Conservation (phyloP, 2,797 vertebrate species). For the Bradypodion ventrale region DNA sequence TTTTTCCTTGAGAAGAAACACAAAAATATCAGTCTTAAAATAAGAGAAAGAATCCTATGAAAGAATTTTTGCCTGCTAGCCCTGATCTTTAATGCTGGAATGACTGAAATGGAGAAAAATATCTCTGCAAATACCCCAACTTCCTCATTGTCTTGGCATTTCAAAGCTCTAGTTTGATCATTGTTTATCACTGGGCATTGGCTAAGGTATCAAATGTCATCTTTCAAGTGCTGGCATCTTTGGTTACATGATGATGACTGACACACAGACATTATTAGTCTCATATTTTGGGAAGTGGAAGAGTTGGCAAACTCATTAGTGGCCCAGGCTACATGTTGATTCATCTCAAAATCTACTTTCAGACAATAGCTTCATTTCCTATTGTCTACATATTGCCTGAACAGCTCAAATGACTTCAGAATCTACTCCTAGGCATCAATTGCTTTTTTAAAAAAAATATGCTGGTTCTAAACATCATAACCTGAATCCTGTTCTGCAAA, state of each 20-base stretch:
- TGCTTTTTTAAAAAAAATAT: neutral
- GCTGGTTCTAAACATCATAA: too few species aligned
- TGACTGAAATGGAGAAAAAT: neutral
- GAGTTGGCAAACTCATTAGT: neutral
- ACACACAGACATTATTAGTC: neutral
- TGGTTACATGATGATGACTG: neutral
- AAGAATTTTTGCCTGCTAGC: too few species aligned
- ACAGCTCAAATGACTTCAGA: conserved; percentile 9
- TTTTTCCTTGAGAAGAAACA: too few species aligned
- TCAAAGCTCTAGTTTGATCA: neutral
- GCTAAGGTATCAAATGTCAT: neutral
- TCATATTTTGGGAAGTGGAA: neutral
- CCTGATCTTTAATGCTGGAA: too few species aligned
- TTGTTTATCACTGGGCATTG: neutral
- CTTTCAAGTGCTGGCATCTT: neutral
- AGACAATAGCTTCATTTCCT: conserved; percentile 6
- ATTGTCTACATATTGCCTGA: conserved; percentile 6
- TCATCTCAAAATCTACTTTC: conserved; percentile 12
- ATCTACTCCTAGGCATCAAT: neutral
- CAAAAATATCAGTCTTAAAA: too few species aligned
- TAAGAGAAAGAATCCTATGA: too few species aligned
- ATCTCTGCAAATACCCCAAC: neutral
- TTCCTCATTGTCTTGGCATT: neutral
- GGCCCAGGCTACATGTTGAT: neutral
- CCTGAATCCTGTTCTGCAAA: too few species aligned